phyloP scores from a whole-genome alignment of 2,888 invertebrate genomes.

The Catocala sponsa region DNA sequence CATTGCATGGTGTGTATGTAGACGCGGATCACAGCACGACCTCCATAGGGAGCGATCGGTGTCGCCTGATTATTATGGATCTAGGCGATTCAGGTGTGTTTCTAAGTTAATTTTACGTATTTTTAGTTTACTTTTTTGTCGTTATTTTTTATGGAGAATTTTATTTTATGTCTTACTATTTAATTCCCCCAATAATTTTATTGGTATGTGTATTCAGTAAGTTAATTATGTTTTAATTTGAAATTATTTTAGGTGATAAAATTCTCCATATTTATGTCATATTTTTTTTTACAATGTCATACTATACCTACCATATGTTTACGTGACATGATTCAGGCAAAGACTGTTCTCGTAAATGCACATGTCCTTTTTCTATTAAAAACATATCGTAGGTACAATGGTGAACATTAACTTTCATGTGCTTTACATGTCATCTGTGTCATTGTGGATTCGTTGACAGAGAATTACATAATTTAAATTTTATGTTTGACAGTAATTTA shows the following conservation, averaged over 20 bases:
- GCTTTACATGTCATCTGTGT: conserved; percentile 46
- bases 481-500: too few relatives aligned
- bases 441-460: conserved; percentile 31
- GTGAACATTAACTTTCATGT: conserved; percentile 30
- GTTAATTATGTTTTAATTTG: neutral
- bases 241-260: neutral
- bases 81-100: conserved; percentile 93
- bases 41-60: conserved; percentile 90
- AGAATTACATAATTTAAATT: conserved; percentile 1
- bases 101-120: neutral
- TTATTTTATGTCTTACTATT: conserved; percentile 7
- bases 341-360: too few relatives aligned
- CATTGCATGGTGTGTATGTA: conserved; percentile 82
- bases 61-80: conserved; percentile 91
- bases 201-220: neutral
- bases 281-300: neutral
- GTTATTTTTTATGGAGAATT: conserved; percentile 9
- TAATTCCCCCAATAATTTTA: neutral
- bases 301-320: neutral
- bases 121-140: conserved; percentile 8
- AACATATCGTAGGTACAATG: conserved; percentile 14
- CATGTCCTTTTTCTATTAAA: too few relatives aligned
- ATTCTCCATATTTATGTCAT: conserved; percentile 1
- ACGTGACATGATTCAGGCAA: neutral
- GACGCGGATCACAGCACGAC: conserved; percentile 93